Evolutionary conservation across 2,888 invertebrate genomes (phyloP).

Genomic region (Napeogenes inachia): DNA sequence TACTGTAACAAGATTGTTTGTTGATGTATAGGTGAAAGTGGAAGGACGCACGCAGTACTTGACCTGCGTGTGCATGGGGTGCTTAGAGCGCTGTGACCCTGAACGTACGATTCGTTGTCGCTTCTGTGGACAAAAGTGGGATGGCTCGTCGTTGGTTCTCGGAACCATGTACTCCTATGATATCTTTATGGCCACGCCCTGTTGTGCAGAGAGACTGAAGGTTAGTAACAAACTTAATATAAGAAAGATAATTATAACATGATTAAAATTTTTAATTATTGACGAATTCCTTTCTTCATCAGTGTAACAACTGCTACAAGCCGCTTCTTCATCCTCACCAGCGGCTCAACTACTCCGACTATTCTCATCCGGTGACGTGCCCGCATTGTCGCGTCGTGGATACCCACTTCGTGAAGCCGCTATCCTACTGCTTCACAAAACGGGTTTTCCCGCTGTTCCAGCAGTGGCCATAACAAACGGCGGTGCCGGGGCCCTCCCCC

Average conservation of each 20-base stretch:
- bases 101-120: conserved; percentile 88
- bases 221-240: conserved; percentile 67
- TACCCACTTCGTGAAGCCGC: conserved; percentile 96
- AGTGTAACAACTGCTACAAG: conserved; percentile 96
- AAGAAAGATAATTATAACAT: neutral
- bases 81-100: conserved; percentile 89
- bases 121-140: conserved; percentile 92
- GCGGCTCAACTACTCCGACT: conserved; percentile 95
- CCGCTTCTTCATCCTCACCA: conserved; percentile 91
- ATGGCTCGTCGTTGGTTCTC: conserved; percentile 93
- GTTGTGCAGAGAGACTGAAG: conserved; percentile 94
- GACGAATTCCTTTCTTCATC: conserved; percentile 45
- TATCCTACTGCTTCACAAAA: conserved; percentile 89
- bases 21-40: conserved; percentile 84
- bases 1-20: neutral
- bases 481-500: conserved; percentile 80
- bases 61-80: conserved; percentile 96
- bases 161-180: conserved; percentile 99
- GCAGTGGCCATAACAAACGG: conserved; percentile 93
- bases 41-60: conserved; percentile 94
- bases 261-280: neutral
- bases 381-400: conserved; percentile 93
- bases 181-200: conserved; percentile 97
- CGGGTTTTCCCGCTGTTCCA: conserved; percentile 82
- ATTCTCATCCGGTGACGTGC: conserved; percentile 93